phyloP scores from a whole-genome alignment of 1,140 invertebrate species.

The Psix sp. region DNA sequence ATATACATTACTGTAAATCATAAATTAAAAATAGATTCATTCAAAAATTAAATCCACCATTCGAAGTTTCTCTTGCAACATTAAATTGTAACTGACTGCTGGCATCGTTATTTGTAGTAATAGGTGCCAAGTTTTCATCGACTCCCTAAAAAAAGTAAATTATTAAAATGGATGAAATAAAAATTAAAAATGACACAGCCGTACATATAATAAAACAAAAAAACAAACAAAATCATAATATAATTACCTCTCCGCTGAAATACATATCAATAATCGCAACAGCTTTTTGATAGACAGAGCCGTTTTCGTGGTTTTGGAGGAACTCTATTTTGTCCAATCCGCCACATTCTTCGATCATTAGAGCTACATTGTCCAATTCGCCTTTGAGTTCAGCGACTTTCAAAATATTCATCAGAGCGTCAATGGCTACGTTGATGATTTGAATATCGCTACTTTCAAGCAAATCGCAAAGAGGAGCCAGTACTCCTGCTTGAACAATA shows the following conservation, averaged over 20 bases:
- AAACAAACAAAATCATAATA: too few species aligned
- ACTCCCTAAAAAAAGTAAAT: too few species aligned
- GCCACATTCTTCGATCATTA: slow-evolving; percentile 81
- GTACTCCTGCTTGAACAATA: slow-evolving; percentile 79
- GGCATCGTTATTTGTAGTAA: too few species aligned
- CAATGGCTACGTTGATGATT: slow-evolving; percentile 80
- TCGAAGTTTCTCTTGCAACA: too few species aligned
- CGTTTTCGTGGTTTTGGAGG: slow-evolving; percentile 86
- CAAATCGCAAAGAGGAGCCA: slow-evolving; percentile 75
- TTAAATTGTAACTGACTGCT: too few species aligned
- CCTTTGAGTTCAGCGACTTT: slow-evolving; percentile 77
- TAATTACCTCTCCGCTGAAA: slow-evolving; percentile 78
- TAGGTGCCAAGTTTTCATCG: too few species aligned
- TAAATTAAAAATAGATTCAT: too few species aligned
- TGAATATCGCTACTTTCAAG: slow-evolving; percentile 79
- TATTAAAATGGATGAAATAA: too few species aligned
- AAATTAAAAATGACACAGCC: too few species aligned
- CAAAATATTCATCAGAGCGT: slow-evolving; percentile 82
- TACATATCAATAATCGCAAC: slow-evolving; percentile 89
- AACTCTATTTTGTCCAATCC: slow-evolving; percentile 87
- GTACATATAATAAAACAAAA: too few species aligned
- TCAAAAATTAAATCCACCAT: too few species aligned
- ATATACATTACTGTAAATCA: too few species aligned
- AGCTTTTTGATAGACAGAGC: slow-evolving; percentile 90
- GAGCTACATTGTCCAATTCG: slow-evolving; percentile 76